Base-by-base conservation (phyloP, 2,888 invertebrate species). In the Thecophora atra region DNA sequence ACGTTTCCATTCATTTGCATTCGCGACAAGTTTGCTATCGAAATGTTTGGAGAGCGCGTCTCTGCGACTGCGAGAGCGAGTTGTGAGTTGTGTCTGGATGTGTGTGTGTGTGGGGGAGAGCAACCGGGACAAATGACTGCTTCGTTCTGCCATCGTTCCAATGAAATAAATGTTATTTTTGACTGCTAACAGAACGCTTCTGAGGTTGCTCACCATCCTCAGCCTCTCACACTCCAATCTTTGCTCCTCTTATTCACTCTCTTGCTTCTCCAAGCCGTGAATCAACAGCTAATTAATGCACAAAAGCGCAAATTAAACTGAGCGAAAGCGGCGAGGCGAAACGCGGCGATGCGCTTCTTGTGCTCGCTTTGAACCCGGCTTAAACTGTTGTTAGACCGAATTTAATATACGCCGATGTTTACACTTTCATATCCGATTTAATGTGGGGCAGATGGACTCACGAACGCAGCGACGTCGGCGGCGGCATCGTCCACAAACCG, bases 11-110 rank as follows among this genome's bases (percentile, higher is more conserved):
- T 21, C 54, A 52, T 19, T 52, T 19, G 17, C n/a, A 21, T 21
- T 54, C 19, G 8, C 52, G 52, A 54, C 11, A 21, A 54, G 21
- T 54, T 54, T 54, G 3, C 21, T 21, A 54, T 21, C 21, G 3
- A 21, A 21, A 21, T n/a, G 54, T 21, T 54, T 54, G 11, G 11
- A 54, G 24, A 11, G 17, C 37, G 37, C 54, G 24, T 54, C 21
- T 8, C 19, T 54, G 37, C 8, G 21, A 7, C 8, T 8, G 24
- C 19, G 54, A 21, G n/a, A n/a, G 24, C 21, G 15, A 21, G n/a
- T 74, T 69, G 74, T 72, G 71, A 71, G 71, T 68, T 71, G 68
- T 44, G 65, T 63, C 8, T 68, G 13, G 17, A 44, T 65, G 28
- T 47, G 30, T n/a, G 56, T 71, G 19, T 26, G 54, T 70, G 42